phyloP scores from a whole-genome alignment of 2,888 invertebrate genomes.

The Nephrotoma appendiculata region DNA sequence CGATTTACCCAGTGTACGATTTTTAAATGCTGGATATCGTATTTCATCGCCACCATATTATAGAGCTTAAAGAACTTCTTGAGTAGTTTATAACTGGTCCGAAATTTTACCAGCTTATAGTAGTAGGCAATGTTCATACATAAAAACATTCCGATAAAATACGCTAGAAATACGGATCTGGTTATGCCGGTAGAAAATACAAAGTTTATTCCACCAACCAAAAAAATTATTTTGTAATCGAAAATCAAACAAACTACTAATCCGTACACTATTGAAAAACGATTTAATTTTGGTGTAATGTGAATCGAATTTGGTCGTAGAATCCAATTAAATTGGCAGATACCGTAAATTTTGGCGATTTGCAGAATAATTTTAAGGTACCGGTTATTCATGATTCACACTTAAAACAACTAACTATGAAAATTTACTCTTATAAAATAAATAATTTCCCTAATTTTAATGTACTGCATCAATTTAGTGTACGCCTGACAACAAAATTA shows the following conservation, averaged over 20 bases:
- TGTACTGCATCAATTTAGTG: no score
- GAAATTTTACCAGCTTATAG: background rate
- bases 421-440: no score
- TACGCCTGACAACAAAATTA: no score
- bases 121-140: background rate
- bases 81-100: background rate
- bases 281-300: background rate
- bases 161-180: background rate
- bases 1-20: background rate
- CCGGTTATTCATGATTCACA: background rate
- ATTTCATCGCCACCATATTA: background rate
- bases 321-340: background rate
- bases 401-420: no score
- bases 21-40: background rate
- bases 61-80: background rate
- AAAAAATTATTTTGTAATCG: background rate
- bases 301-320: background rate
- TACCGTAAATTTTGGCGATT: background rate
- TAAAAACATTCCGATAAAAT: background rate
- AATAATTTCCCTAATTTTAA: no score
- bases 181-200: background rate
- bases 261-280: background rate
- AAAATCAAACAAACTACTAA: background rate
- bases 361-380: background rate
- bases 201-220: background rate